Conservation (phyloP, 2,797 vertebrate species). For the Galago senegalensis region DNA sequence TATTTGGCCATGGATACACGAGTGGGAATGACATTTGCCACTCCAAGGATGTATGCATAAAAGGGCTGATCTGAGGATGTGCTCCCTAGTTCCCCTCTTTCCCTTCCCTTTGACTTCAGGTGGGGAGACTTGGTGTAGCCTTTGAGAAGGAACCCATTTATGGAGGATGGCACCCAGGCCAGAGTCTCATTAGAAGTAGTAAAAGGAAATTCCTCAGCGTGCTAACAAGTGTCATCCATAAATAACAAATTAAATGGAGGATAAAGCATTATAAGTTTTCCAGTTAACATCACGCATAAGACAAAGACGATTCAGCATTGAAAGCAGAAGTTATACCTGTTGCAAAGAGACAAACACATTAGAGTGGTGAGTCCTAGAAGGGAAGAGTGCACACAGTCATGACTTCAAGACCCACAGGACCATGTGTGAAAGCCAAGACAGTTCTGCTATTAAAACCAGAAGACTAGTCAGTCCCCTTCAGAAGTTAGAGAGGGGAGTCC, state of each 20-base stretch:
- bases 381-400: not conserved
- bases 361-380: not conserved
- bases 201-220: not conserved
- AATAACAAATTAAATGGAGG: not conserved
- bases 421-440: not conserved
- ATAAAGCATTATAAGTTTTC: not conserved
- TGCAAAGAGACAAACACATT: not conserved
- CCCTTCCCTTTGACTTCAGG: not conserved
- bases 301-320: not conserved
- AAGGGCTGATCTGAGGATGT: not conserved
- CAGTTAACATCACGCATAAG: not conserved
- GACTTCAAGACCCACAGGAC: not conserved
- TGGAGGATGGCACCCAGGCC: not conserved
- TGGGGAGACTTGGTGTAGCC: not conserved
- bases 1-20: not conserved
- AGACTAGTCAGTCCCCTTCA: not conserved
- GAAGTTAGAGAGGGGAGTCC: not conserved
- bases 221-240: not conserved
- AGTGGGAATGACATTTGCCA: not conserved
- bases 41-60: not conserved
- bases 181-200: conserved; percentile 3
- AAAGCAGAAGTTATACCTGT: not conserved
- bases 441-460: not conserved
- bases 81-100: not conserved
- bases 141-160: not conserved